Base-by-base conservation (phyloP, 2,797 vertebrate genomes). In the Ispidina lecontei region DNA sequence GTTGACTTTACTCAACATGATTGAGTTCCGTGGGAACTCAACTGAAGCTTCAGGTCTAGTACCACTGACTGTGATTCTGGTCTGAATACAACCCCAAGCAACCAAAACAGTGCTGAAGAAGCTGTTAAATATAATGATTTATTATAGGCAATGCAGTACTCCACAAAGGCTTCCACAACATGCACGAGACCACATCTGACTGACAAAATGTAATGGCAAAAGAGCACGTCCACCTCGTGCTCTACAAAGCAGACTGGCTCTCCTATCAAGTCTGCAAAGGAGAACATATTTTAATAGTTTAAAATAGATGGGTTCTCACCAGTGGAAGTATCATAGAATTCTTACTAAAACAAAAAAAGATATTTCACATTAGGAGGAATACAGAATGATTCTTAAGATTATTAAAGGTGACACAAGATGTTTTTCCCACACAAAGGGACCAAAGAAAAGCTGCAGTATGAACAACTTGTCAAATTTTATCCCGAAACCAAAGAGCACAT, bases 71-170 rank as follows among this genome's bases (percentile, higher is more conserved):
- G 15, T 74, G 96, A 95, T 89, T 95, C 81, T 93, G 94, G 89
- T 94, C 94, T 90, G 87, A 95, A 94, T 72, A 87, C 85, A 90
- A 90, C 67, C 73, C 87, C 71, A 95, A 92, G 84, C 89, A 96
- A 93, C 76, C 88, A 77, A 52, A 94, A 84, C 26, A 75, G 74
- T 59, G 52, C 23, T 60, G 29, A 65, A 82, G 31, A 87, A 89
- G 86, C 58, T 80, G 58, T 10, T 89, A 44, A 2, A 28, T 28
- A 17, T 29, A 87, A 79, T 14, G 22, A 80, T 80, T 91, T 91
- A 26, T 44, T 82, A 15, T 9, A 89, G 55, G 43, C 79, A 88
- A 58, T 20, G 35, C 13, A 49, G 44, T n/a, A 52, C 17, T n/a
- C 37, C 49, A 67, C 21, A 60, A 74, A 55, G 18, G 7, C 35